These are phyloP conservation scores for Psammodynastes pulverulentus DNA, from an alignment of 2,113 vertebrate genomes.

Conservation along the genomic window DNA sequence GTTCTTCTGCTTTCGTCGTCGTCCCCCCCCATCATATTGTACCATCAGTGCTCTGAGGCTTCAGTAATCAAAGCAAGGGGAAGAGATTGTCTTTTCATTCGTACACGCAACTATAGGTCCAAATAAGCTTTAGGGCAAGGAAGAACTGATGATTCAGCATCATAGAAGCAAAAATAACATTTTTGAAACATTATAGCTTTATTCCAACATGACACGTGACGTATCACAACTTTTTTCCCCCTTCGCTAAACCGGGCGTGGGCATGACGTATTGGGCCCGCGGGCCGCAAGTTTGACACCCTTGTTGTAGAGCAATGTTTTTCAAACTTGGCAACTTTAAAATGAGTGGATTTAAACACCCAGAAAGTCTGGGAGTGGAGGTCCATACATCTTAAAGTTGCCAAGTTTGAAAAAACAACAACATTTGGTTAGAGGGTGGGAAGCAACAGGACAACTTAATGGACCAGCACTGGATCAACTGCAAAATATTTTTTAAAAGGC, in stretches of 20 bases:
- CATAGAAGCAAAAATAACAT: background rate
- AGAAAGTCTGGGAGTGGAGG: background rate
- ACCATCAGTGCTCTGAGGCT: background rate
- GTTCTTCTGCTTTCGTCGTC: background rate
- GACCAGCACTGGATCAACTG: background rate
- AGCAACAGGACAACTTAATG: background rate
- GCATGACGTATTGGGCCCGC: too few relatives aligned
- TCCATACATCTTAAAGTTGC: background rate
- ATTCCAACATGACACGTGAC: background rate
- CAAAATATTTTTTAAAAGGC: background rate
- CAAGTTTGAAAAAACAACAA: background rate
- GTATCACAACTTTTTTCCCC: too few relatives aligned
- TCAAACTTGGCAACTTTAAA: background rate
- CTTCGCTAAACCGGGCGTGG: too few relatives aligned
- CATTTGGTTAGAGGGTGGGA: background rate
- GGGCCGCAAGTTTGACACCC: background rate
- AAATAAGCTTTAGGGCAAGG: background rate
- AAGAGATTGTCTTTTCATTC: background rate
- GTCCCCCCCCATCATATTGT: fast-evolving
- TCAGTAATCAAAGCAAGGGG: background rate
- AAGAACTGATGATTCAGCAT: background rate
- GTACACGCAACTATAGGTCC: background rate
- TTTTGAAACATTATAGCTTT: background rate
- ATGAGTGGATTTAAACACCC: background rate
- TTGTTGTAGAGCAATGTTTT: background rate